Base-by-base conservation (phyloP, 1,140 invertebrate species). In the Popillia japonica region DNA sequence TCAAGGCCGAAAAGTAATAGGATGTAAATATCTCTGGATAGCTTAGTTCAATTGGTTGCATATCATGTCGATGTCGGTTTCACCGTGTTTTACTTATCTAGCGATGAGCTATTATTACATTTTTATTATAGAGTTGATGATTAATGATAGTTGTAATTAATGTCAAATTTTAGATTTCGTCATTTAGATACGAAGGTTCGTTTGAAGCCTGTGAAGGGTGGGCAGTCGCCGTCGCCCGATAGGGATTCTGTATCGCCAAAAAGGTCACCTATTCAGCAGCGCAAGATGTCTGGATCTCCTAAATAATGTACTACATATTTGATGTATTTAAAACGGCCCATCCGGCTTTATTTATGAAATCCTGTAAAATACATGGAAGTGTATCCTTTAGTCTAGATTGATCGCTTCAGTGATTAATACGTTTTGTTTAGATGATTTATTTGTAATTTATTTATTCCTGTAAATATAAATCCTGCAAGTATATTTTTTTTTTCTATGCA, bases 201-300 rank as follows among this genome's bases (percentile, higher is more conserved):
- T 9, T 64, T 79, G 40, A 79, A 93, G 82, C 88, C 55, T 83
- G 86, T 85, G 0, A 87, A 88, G 83, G 78, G 75, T 20, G 20
- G 61, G 20, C 90, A 91, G 14, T 92, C 92, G 0, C 92, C 87
- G n/a, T 90, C 90, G 9, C 89, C 93, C 2, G 90, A 91, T 75
- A 88, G 88, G 76, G 78, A 83, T 8, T 84, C 80, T 59, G 84
- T 82, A 48, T 88, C 88, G 14, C 86, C 86, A 0, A 87, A 87
- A 59, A 82, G 84, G 75, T 89, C 88, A 2, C 88, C 88, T 34
- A 68, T 74, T 44, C 72, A 41, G 34, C 72, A 40, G 41, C 72
- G 72, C 9, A 74, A 74, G 41, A n/a, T 41, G 20, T 74, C 34
- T 14, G 72, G 34, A 23, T 74, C 72, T 22, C 34, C 72, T 14